A percentile compares a stretch with the other conserved stretches of the same genome.
Conservation (phyloP, 2,797 vertebrate genomes). For the Dendrocincla tyrannina region DNA sequence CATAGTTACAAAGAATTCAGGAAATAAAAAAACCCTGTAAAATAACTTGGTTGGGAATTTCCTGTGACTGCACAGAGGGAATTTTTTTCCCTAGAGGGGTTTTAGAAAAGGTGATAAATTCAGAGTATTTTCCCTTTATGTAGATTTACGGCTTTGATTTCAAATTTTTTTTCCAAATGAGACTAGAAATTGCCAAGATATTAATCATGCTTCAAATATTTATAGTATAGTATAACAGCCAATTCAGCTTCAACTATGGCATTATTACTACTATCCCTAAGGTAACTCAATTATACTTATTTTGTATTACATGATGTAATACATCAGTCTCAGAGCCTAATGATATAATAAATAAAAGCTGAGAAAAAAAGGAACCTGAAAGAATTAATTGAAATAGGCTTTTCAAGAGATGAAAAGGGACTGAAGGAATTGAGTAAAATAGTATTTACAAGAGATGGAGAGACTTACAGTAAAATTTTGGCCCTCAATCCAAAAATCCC, state of each 20-base stretch:
- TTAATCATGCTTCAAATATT: not conserved
- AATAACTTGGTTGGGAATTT: not conserved
- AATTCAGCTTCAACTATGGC: not conserved
- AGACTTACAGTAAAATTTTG: not conserved
- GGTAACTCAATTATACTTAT: not conserved
- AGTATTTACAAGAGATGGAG: not conserved
- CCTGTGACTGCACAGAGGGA: not conserved
- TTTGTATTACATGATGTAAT: not conserved
- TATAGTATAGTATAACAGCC: not conserved
- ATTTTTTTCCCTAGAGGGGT: not conserved
- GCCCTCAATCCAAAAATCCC: not conserved
- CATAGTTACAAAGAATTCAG: not conserved
- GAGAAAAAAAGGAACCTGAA: not conserved
- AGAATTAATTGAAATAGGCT: not conserved
- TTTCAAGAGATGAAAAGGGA: not conserved
- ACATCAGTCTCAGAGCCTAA: not conserved
- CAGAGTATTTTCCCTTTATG: not conserved
- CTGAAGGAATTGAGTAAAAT: not conserved
- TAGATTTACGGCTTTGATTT: not conserved
- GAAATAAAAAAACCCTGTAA: not conserved
- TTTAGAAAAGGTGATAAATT: slow-evolving; percentile 6
- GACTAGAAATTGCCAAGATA: not conserved
- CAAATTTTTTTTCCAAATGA: slow-evolving; percentile 5
- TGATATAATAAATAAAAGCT: not conserved
- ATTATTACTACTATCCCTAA: not conserved